These are phyloP conservation scores for Strigops habroptila DNA, from an alignment of 2,113 vertebrate species.

Conservation along the genomic window DNA sequence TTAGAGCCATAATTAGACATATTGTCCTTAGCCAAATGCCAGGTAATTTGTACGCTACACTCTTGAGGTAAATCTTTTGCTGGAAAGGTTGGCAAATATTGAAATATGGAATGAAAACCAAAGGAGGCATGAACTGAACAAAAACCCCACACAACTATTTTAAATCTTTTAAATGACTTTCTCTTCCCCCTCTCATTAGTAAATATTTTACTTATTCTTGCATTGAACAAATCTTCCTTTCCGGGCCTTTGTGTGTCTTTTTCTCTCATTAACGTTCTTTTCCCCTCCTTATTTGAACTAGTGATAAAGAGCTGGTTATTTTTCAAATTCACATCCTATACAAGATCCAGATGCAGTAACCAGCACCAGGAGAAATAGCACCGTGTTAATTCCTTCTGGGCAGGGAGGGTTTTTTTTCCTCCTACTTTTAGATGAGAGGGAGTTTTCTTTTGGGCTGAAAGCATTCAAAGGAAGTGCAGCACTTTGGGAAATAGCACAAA, in stretches of 20 bases:
- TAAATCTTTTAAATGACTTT: constrained; percentile 72
- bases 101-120: constrained; percentile 70
- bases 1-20: constrained; percentile 73
- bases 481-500: constrained; percentile 40
- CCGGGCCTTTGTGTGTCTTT: background rate
- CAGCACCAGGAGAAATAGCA: background rate
- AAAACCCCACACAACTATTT: constrained; percentile 32
- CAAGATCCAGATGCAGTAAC: background rate
- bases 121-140: constrained; percentile 46
- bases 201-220: constrained; percentile 61
- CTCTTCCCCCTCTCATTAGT: constrained; percentile 62
- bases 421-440: constrained; percentile 1
- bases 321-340: background rate
- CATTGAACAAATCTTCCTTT: constrained; percentile 31
- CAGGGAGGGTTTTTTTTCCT: background rate
- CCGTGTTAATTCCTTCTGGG: background rate
- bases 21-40: constrained; percentile 73
- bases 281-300: background rate
- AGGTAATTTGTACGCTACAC: constrained; percentile 70
- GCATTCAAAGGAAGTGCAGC: constrained; percentile 9
- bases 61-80: constrained; percentile 70
- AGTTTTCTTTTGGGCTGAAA: constrained; percentile 33
- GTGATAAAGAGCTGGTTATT: background rate
- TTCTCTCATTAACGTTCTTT: constrained; percentile 44
- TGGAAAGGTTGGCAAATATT: constrained; percentile 75